A percentile compares a stretch with the other conserved stretches of the same genome.
These are phyloP conservation scores for Lepetodrilus schrolli DNA, from an alignment of 2,888 invertebrate species.

Conservation along the genomic window DNA sequence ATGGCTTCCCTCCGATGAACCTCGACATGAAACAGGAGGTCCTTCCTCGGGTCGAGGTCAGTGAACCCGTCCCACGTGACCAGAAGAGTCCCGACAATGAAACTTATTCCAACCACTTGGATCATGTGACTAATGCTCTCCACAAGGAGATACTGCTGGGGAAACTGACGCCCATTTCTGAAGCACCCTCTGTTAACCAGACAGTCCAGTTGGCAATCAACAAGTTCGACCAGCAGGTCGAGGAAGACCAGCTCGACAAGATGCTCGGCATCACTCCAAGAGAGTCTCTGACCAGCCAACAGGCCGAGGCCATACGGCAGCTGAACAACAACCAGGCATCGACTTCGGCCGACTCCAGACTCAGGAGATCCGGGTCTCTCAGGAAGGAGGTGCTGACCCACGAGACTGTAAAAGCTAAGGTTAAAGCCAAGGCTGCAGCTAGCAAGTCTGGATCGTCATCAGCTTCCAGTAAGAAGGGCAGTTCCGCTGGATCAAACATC, in stretches of 20 bases:
- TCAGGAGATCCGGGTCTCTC: slow-evolving; percentile 20
- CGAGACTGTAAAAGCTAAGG: background rate
- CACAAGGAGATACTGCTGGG: slow-evolving; percentile 51
- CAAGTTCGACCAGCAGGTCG: slow-evolving; percentile 58
- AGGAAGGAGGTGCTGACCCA: slow-evolving; percentile 4
- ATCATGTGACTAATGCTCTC: slow-evolving; percentile 36
- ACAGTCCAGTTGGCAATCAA: slow-evolving; percentile 58
- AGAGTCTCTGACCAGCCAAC: slow-evolving; percentile 27
- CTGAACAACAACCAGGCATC: background rate
- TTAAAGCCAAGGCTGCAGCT: background rate
- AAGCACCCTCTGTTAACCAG: slow-evolving; percentile 54
- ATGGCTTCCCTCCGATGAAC: slow-evolving; percentile 65
- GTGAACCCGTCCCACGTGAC: background rate
- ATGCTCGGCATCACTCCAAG: slow-evolving; percentile 49
- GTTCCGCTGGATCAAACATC: background rate
- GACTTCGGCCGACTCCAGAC: background rate
- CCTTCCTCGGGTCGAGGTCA: background rate
- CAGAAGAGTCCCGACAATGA: slow-evolving; percentile 33
- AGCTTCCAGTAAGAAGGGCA: background rate
- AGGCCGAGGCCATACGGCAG: slow-evolving; percentile 1
- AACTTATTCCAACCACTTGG: slow-evolving; percentile 11
- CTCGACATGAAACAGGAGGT: slow-evolving; percentile 56
- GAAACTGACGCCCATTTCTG: slow-evolving; percentile 63
- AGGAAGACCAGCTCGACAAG: slow-evolving; percentile 53
- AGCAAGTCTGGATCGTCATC: background rate